Evolutionary conservation across 2,113 vertebrate species (phyloP), one percentile per base, ranked within the genome.

Genomic region (Geococcyx californianus): DNA sequence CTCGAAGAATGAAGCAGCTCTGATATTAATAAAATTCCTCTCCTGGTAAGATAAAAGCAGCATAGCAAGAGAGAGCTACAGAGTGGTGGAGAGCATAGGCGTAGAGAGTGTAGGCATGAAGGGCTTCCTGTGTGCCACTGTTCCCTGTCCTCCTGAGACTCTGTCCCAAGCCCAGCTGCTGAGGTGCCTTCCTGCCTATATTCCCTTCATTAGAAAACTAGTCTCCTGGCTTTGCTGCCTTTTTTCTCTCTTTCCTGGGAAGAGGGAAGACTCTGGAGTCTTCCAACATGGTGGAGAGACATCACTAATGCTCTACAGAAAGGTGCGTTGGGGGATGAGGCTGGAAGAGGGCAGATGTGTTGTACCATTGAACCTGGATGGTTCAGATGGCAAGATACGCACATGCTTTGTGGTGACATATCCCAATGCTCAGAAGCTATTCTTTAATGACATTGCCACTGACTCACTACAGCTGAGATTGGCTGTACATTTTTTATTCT

Each of bases 61-160:
- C 40, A 21, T 15, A 15, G 16, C 24, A 36, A 76, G 11, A 31
- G 25, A 44, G 14, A 87, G 26, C 6, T 56, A 34, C n/a, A 20
- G 1, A 47, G 23, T 0, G 0, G 16, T 52, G 17, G 29, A 58
- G 7, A 87, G 15, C 23, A 40, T 2, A 40, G 28, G 3, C 0
- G 0, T 44, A 33, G 29, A 58, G 7, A 87, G 15, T 19, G 36
- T 2, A 40, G 28, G 3, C 0, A 0, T 44, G 34, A 31, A 78
- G 26, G 68, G 3, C 7, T 87, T 56, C n/a, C n/a, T 1, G 2
- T 16, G 11, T 24, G 54, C 7, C 7, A 6, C 38, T 64, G n/a
- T 34, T 11, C 16, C 17, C 13, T 67, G 10, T 33, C 21, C 14
- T 51, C 14, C 38, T 31, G 62, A 55, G 21, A 59, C 5, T 4